Evolutionary conservation across 2,113 vertebrate species (phyloP).

Genomic region (Gambusia affinis): DNA sequence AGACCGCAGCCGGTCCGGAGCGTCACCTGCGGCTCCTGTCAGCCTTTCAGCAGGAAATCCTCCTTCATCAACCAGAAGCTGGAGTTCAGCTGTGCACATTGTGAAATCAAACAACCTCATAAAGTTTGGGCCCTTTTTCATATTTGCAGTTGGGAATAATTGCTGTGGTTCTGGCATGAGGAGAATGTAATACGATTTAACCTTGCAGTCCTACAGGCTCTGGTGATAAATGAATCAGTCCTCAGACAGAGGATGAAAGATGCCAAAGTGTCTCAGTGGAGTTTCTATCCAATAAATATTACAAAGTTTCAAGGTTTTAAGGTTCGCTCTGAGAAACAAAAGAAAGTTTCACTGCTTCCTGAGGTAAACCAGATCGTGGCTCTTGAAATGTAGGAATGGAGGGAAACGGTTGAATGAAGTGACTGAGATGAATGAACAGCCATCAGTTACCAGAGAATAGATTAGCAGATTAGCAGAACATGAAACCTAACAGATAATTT

Average conservation of each 20-base stretch:
- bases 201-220: not conserved
- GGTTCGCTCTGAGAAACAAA: not conserved
- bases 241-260: not conserved
- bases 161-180: not conserved
- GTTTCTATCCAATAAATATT: not conserved
- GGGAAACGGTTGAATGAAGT: no score
- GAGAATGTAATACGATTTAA: not conserved
- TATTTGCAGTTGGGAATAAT: not conserved
- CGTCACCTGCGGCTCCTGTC: not conserved
- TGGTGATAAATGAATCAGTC: not conserved
- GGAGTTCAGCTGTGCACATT: not conserved
- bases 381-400: no score
- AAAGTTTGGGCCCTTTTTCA: not conserved
- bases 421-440: no score
- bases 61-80: not conserved
- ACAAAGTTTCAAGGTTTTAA: not conserved
- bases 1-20: not conserved
- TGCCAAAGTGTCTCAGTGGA: not conserved
- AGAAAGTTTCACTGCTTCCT: not conserved
- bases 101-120: not conserved
- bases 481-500: no score
- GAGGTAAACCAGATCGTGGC: not conserved
- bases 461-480: no score
- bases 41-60: not conserved
- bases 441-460: no score